Conservation (phyloP, 92 coral and sea anemone genomes). For the Epizoanthus ramosus region DNA sequence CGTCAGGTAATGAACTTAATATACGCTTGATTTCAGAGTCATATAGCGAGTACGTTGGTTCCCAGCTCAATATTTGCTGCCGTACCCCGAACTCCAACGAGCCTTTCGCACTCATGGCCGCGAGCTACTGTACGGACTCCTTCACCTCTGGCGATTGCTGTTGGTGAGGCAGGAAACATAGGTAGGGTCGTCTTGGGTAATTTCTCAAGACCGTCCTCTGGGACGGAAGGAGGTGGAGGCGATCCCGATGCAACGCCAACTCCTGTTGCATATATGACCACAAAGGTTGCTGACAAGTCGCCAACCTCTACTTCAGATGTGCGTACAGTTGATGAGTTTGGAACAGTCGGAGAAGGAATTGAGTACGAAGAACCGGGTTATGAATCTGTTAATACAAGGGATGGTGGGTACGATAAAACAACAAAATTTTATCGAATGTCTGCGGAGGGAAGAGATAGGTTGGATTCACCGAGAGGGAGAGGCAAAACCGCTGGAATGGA, state of each 20-base stretch:
- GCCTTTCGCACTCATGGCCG: slow-evolving; percentile 90
- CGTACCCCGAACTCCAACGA: slow-evolving; percentile 83
- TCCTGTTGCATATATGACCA: slow-evolving; percentile 28
- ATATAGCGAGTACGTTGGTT: slow-evolving; percentile 83
- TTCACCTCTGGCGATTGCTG: slow-evolving; percentile 76
- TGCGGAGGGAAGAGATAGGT: slow-evolving; percentile 10
- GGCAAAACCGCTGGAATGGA: slow-evolving; percentile 37
- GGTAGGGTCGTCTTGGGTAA: slow-evolving; percentile 82
- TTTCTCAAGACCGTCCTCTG: slow-evolving; percentile 44
- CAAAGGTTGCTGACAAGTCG: slow-evolving; percentile 29
- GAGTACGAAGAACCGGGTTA: slow-evolving; percentile 62
- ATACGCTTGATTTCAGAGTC: slow-evolving; percentile 61
- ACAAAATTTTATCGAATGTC: slow-evolving; percentile 59
- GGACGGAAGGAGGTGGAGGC: slow-evolving; percentile 15
- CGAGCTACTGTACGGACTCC: slow-evolving; percentile 55
- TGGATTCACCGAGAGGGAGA: slow-evolving; percentile 14
- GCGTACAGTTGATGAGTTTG: neutral
- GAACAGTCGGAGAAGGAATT: slow-evolving; percentile 19
- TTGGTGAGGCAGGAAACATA: slow-evolving; percentile 87
- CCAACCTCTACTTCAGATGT: neutral
- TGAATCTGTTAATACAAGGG: slow-evolving; percentile 57
- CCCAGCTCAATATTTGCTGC: slow-evolving; percentile 98
- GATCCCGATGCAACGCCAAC: neutral
- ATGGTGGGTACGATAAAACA: slow-evolving; percentile 58
- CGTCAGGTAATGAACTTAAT: neutral